Evolutionary conservation across 2,888 invertebrate species (phyloP), one percentile per base, ranked within the genome.

Genomic region (Scaptomyza parva): DNA sequence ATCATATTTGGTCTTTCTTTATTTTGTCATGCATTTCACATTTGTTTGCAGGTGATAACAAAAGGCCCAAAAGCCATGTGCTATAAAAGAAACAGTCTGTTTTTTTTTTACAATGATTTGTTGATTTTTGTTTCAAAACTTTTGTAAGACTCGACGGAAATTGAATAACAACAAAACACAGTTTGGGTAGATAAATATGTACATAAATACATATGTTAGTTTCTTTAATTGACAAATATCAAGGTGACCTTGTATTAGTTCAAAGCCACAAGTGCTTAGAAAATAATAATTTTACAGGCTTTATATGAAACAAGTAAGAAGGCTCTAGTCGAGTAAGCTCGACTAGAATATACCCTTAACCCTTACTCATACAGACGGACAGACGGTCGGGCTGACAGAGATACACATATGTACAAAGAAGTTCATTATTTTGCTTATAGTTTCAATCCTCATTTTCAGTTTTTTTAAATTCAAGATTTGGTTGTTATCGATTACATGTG

Each of bases 181-280:
- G 24, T 44, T 53, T 39, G 12, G 28, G 22, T 35, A 24, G n/a
- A 24, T 44, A 30, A 20, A 20, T 62, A 30, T 43, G 28, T 62
- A 30, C 39, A 39, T 43, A 30, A 30, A 39, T 43, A 45, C 17
- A 11, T 2, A 45, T 47, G n/a, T 2, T 12, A 24, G 18, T 14
- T 14, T 50, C 47, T 61, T 53, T 44, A 59, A 61, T 45, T 61
- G 22, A 45, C 41, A 51, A 69, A 40, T 41, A 8, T 43, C 28
- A 17, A 20, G 24, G 18, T 30, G 66, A 67, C 81, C 85, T 81
- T 85, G 82, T 41, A 61, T 65, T 55, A 24, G 78, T 62, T 68
- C 64, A 81, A 76, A 70, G 67, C 52, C 66, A 55, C 48, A 48
- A 40, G 26, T 58, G 33, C 39, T 33, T 64, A 33, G 50, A 65